phyloP scores from a whole-genome alignment of 2,797 vertebrate species.

The Clarias laeviceps region DNA sequence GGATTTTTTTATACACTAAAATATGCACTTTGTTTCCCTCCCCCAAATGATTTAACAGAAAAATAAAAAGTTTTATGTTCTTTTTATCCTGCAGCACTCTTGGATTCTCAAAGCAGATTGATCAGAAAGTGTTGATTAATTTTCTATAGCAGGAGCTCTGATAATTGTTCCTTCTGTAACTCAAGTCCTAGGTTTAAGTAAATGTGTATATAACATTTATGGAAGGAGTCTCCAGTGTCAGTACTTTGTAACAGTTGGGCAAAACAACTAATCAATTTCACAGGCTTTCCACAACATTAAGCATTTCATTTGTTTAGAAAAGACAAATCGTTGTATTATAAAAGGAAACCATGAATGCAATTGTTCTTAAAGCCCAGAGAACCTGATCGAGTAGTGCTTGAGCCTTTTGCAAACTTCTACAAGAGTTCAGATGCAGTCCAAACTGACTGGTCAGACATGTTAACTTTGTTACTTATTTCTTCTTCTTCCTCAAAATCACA shows the following conservation, averaged over 20 bases:
- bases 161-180: background rate
- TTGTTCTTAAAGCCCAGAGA: background rate
- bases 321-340: background rate
- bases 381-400: background rate
- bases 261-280: background rate
- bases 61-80: background rate
- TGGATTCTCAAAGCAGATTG: background rate
- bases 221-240: conserved; percentile 1
- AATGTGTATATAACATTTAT: background rate
- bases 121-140: background rate
- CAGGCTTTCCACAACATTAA: background rate
- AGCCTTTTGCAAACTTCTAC: background rate
- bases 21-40: background rate
- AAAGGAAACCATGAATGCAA: background rate
- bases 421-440: background rate
- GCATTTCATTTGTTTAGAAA: background rate
- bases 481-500: background rate
- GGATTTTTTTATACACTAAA: background rate
- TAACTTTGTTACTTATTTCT: background rate
- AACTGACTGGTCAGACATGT: background rate
- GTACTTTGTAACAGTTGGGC: background rate
- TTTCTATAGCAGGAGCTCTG: background rate
- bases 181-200: background rate
- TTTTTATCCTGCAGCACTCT: background rate
- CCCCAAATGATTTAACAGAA: too few relatives aligned